Evolutionary conservation across 2,113 vertebrate genomes (phyloP).

Genomic region (Heterochromis multidens): DNA sequence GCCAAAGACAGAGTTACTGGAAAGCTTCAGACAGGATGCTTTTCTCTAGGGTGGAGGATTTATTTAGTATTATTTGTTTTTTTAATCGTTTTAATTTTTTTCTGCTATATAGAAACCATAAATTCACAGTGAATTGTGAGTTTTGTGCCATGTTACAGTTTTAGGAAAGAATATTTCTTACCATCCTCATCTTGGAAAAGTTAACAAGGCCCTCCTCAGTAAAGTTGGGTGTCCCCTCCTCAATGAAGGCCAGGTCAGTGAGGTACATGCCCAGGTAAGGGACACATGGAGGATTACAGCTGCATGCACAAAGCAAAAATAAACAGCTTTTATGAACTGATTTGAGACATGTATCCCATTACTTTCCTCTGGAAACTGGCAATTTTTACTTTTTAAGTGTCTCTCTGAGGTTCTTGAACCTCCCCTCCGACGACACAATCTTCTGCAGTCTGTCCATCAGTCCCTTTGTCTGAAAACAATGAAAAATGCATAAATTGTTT

Average conservation of each 20-base stretch:
- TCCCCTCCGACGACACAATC: slow-evolving; percentile 94
- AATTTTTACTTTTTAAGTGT: slow-evolving; percentile 90
- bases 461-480: slow-evolving; percentile 83
- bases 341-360: not conserved
- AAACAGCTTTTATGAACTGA: not conserved
- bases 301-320: slow-evolving; percentile 43
- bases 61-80: no score
- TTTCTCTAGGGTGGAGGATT: not conserved
- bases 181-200: slow-evolving; percentile 99
- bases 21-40: not conserved
- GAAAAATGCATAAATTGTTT: not conserved
- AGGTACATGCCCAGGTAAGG: slow-evolving; percentile 99
- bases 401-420: slow-evolving; percentile 99
- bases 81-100: not conserved
- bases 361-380: no score
- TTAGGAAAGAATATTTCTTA: slow-evolving; percentile 37
- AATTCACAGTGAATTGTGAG: not conserved
- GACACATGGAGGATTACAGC: slow-evolving; percentile 95
- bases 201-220: slow-evolving; percentile 98
- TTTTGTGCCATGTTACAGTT: not conserved
- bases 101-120: not conserved
- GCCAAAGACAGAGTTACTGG: not conserved
- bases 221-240: slow-evolving; percentile 97
- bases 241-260: slow-evolving; percentile 96
- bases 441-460: slow-evolving; percentile 98